A percentile compares a stretch with the other conserved stretches of the same genome.
phyloP scores from a whole-genome alignment of 2,113 vertebrate genomes.

The Zosterops borbonicus region DNA sequence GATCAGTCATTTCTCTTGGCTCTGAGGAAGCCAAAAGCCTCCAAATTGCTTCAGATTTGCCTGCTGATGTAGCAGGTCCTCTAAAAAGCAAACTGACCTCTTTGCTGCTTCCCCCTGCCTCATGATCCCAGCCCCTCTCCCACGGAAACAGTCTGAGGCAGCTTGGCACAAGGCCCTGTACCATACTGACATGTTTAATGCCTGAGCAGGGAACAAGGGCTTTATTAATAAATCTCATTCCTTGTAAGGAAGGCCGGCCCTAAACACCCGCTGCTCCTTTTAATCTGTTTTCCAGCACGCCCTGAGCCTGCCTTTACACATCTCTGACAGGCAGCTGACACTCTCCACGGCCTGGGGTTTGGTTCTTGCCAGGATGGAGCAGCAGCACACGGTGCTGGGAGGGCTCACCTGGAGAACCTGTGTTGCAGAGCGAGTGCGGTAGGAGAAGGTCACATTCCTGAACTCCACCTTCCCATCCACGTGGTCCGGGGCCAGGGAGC shows the following conservation, averaged over 20 bases:
- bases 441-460: conserved; percentile 87
- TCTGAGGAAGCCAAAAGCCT: neutral
- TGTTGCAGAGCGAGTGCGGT: conserved; percentile 84
- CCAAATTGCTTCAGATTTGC: neutral
- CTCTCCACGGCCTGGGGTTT: neutral
- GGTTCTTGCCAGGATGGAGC: neutral
- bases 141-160: neutral
- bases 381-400: neutral
- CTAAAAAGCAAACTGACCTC: neutral
- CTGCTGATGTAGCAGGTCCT: neutral
- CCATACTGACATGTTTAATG: neutral
- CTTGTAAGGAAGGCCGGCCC: neutral
- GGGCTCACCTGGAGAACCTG: conserved; percentile 87
- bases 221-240: conserved; percentile 27
- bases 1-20: neutral
- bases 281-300: neutral
- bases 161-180: conserved; percentile 20
- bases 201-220: neutral
- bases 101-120: neutral
- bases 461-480: conserved; percentile 90
- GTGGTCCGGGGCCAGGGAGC: conserved; percentile 81
- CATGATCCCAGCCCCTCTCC: neutral
- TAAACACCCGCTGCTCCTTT: neutral
- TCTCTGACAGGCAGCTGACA: neutral
- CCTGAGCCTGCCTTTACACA: neutral